Base-by-base conservation (phyloP, 2,113 vertebrate genomes). In the Ciconia stormi region DNA sequence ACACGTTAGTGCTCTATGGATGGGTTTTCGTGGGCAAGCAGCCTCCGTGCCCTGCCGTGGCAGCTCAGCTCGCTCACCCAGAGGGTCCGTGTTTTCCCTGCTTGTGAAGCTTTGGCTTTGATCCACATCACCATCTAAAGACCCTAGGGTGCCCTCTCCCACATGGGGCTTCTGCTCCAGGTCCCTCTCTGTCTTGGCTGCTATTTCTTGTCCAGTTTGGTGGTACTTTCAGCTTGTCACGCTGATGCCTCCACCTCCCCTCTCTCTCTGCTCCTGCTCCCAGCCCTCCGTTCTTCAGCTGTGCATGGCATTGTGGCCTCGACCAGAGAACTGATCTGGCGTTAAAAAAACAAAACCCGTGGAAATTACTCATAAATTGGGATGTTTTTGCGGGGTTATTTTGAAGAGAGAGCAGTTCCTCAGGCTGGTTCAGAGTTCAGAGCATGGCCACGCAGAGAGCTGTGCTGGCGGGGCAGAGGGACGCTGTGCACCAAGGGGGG, bases 261-360 rank as follows among this genome's bases (percentile, higher is more conserved):
- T 26, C n/a, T 42, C 70, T 30, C 16, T 21, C 86, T 46, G 8
- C 17, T 62, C 20, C 42, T 59, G 13, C 32, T 89, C 49, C 85
- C 49, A 30, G 18, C 56, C 23, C 44, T 47, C 36, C 2, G 0
- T 26, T 17, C 66, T 32, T 53, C 50, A 15, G 49, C 9, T 32
- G 17, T 42, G 32, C 25, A 4, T 3, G 2, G 23, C 32, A 7
- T 6, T 23, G 47, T 36, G 40, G 42, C 15, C 49, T 18, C 0
- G 0, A n/a, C 27, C 67, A 40, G 26, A 44, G 23, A 77, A 16
- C n/a, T 12, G 49, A 4, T 20, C 49, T 72, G 71, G 10, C 6
- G 3, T 50, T 58, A 7, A 32, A 70, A 67, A 66, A 2, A 38
- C 27, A 25, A 42, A 89, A 2, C 10, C 25, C 25, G 6, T 42